Evolutionary conservation across 2,888 invertebrate genomes (phyloP).

Genomic region (Tetramorium bicarinatum): DNA sequence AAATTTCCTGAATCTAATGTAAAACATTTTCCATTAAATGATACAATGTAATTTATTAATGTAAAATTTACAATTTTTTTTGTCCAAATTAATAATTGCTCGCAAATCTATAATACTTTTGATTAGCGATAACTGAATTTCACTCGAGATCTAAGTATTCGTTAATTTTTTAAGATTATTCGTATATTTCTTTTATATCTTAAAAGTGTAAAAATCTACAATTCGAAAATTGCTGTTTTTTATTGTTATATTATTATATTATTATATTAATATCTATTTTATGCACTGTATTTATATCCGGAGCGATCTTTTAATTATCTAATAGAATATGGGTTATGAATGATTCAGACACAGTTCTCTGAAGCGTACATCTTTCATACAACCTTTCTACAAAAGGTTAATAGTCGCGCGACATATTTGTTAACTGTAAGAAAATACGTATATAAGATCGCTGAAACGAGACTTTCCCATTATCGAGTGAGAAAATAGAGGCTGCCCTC

Average conservation of each 20-base stretch:
- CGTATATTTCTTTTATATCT: too few relatives aligned
- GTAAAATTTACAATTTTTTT: not conserved
- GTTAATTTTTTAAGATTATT: too few relatives aligned
- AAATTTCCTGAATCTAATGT: not conserved
- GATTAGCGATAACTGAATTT: not conserved
- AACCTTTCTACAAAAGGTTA: not conserved
- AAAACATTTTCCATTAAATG: not conserved
- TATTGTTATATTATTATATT: too few relatives aligned
- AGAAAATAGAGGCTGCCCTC: constrained; percentile 19
- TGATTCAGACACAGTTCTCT: not conserved
- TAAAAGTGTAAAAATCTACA: not conserved
- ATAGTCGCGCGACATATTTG: constrained; percentile 4
- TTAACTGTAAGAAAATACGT: not conserved
- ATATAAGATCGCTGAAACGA: constrained; percentile 28
- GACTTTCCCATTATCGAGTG: constrained; percentile 51
- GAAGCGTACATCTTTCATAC: not conserved
- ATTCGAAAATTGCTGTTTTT: not conserved
- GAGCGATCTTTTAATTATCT: not conserved
- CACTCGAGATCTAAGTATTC: too few relatives aligned
- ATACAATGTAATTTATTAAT: not conserved
- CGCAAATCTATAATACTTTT: not conserved
- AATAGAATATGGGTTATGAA: not conserved
- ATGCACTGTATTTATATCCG: too few relatives aligned
- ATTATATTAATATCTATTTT: too few relatives aligned
- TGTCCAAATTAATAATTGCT: not conserved